Percentiles rank a stretch among this genome's conserved stretches.
phyloP scores from a whole-genome alignment of 2,797 vertebrate genomes.

The Gymnothorax reevesii region DNA sequence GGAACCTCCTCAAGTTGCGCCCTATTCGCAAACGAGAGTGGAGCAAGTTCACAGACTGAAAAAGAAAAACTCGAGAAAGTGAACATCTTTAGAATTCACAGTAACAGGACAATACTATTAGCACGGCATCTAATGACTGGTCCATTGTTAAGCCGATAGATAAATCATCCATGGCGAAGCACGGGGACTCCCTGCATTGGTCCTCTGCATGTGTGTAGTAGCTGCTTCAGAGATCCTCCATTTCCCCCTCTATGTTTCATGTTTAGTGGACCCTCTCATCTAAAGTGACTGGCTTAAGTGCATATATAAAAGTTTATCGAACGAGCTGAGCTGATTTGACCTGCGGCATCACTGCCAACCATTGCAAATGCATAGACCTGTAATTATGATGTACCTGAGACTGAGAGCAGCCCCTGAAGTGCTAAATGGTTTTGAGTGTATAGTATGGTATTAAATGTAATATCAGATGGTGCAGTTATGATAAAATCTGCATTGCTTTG shows the following conservation, averaged over 20 bases:
- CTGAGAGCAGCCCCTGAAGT: not conserved
- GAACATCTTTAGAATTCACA: slow-evolving; percentile 49
- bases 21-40: no score
- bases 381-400: not conserved
- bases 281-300: not conserved
- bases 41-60: not conserved
- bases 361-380: not conserved
- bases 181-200: not conserved
- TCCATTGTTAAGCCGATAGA: not conserved
- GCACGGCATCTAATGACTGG: not conserved
- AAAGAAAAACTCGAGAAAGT: not conserved
- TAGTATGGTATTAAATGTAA: not conserved
- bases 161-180: not conserved
- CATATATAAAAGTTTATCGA: not conserved
- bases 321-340: not conserved
- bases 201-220: not conserved
- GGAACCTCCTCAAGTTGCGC: no score
- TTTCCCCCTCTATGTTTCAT: not conserved
- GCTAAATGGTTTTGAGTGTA: not conserved
- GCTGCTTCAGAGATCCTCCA: not conserved
- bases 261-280: not conserved
- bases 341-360: not conserved
- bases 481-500: not conserved
- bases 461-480: not conserved
- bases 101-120: slow-evolving; percentile 42